A percentile compares a stretch with the other conserved stretches of the same genome.
Evolutionary conservation across 2,888 invertebrate genomes (phyloP).

Genomic region (Xestoiulus laeticollis): DNA sequence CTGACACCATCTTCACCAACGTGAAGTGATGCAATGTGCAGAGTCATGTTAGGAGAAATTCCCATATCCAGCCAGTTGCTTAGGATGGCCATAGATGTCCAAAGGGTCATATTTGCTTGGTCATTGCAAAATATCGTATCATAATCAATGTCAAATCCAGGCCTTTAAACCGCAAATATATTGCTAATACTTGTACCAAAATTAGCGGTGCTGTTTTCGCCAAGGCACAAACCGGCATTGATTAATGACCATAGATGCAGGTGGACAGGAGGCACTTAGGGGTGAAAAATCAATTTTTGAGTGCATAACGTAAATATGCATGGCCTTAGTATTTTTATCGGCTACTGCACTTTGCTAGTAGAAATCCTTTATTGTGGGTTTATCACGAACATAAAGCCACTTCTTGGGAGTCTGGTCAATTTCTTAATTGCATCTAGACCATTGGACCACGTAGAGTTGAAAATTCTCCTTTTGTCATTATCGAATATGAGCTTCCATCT

Average conservation of each 20-base stretch:
- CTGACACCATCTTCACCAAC: not conserved
- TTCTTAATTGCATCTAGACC: slow-evolving; percentile 1
- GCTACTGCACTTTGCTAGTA: not conserved
- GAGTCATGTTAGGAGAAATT: not conserved
- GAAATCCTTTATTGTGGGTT: not conserved
- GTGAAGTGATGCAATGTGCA: not conserved
- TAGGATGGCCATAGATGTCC: not conserved
- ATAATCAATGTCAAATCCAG: not conserved
- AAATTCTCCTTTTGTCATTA: not conserved
- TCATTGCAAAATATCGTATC: not conserved
- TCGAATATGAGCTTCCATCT: not conserved
- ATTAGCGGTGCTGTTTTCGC: not conserved
- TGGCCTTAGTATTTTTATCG: not conserved
- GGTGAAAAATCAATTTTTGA: slow-evolving; percentile 23
- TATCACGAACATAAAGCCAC: not conserved
- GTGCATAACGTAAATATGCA: not conserved
- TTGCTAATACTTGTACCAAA: not conserved
- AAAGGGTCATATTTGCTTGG: not conserved
- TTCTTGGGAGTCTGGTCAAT: not conserved
- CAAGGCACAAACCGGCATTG: not conserved
- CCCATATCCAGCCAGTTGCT: not conserved
- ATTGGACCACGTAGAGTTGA: not conserved
- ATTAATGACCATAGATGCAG: not conserved
- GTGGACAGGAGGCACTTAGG: not conserved
- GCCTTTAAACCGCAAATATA: not conserved